Conservation (phyloP, 2,888 invertebrate species). For the Leucophora obtusa region DNA sequence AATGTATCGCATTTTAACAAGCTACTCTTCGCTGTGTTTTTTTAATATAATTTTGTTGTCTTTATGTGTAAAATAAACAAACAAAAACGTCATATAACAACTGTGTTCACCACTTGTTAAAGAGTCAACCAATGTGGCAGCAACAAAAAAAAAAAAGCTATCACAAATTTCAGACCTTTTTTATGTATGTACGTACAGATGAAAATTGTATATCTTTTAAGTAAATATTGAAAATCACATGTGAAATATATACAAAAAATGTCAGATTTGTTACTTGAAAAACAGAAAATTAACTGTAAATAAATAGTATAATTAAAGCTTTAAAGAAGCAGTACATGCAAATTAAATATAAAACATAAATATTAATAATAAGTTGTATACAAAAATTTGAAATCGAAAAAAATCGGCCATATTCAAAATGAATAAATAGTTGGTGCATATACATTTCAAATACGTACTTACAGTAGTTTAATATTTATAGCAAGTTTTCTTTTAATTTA, state of each 20-base stretch:
- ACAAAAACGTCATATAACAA: conserved; percentile 31
- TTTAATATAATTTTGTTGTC: too few relatives aligned
- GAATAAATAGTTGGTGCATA: too few relatives aligned
- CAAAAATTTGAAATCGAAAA: conserved; percentile 10
- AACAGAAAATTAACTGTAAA: conserved; percentile 57
- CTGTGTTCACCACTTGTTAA: conserved; percentile 58
- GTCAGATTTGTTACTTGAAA: conserved; percentile 51
- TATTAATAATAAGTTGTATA: conserved; percentile 1
- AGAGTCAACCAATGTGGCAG: conserved; percentile 36
- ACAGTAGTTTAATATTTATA: too few relatives aligned
- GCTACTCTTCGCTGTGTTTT: too few relatives aligned
- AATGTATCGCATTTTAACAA: too few relatives aligned
- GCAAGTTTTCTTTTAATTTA: too few relatives aligned
- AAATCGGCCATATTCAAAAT: too few relatives aligned
- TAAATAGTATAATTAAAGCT: conserved; percentile 55
- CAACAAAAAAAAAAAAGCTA: neutral
- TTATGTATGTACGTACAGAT: too few relatives aligned
- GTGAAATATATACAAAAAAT: conserved; percentile 24
- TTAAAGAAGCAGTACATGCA: conserved; percentile 1
- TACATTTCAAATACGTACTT: too few relatives aligned
- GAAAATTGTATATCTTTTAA: neutral
- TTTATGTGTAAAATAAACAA: too few relatives aligned
- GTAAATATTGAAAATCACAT: conserved; percentile 1
- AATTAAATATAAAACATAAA: conserved; percentile 52
- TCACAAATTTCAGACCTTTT: too few relatives aligned